Conservation (phyloP, 2,888 invertebrate genomes). For the Yponomeuta evonymella region DNA sequence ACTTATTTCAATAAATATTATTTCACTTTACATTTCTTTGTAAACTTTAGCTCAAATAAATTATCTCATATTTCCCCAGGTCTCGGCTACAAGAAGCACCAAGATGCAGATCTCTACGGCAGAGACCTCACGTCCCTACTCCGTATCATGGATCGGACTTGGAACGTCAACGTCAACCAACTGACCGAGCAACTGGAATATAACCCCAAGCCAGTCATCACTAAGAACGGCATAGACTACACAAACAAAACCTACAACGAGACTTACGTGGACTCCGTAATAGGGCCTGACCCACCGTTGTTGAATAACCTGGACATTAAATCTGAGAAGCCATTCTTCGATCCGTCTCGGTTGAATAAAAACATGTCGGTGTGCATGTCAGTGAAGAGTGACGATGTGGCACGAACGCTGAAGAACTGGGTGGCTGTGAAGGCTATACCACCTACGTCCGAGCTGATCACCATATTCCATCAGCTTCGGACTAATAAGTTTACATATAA, state of each 20-base stretch:
- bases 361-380: slow-evolving; percentile 39
- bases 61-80: slow-evolving; percentile 33
- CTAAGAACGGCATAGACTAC: slow-evolving; percentile 50
- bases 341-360: slow-evolving; percentile 36
- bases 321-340: slow-evolving; percentile 37
- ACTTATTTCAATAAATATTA: too few relatives aligned
- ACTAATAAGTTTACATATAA: slow-evolving; percentile 34
- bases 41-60: neutral
- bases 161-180: slow-evolving; percentile 37
- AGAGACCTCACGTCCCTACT: slow-evolving; percentile 47
- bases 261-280: slow-evolving; percentile 40
- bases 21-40: too few relatives aligned
- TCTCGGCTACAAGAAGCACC: slow-evolving; percentile 47
- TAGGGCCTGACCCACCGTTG: slow-evolving; percentile 53
- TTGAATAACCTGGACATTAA: slow-evolving; percentile 43
- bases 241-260: slow-evolving; percentile 43
- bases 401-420: slow-evolving; percentile 43
- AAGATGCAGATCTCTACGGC: slow-evolving; percentile 44
- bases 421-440: slow-evolving; percentile 39
- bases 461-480: slow-evolving; percentile 44
- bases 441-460: slow-evolving; percentile 48
- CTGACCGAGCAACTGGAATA: slow-evolving; percentile 40
- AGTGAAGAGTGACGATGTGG: slow-evolving; percentile 44
- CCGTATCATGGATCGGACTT: slow-evolving; percentile 37
- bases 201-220: slow-evolving; percentile 37